Base-by-base conservation (phyloP, 2,888 invertebrate species). In the Esperia sulphurella region DNA sequence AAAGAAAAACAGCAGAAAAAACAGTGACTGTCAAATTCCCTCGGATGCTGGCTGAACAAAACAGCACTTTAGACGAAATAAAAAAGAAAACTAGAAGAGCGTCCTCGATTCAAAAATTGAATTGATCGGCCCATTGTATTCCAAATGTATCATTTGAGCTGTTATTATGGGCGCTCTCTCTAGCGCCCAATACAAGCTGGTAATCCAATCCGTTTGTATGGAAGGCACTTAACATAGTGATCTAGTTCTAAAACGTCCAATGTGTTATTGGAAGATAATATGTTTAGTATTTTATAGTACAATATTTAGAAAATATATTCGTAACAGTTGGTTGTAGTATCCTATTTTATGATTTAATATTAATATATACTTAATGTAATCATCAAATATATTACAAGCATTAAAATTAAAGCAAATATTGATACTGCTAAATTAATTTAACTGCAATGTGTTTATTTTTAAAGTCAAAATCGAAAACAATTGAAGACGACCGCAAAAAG, bases 101-200 rank as follows among this genome's bases (percentile, higher is more conserved):
- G 86, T 86, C 86, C 87, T 88, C 88, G 86, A 88, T 88, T 89
- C 89, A 87, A 87, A 88, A 88, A 88, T 89, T 87, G 88, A 88
- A 89, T 89, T 88, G 89, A 89, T 89, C 89, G 88, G 78, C 79
- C 89, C 87, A 89, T 89, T 89, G 89, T 89, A 87, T 89, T 88
- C 87, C 78, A 85, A 89, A 89, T 88, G 89, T 89, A 89, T 89
- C 89, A 89, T 89, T 89, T 88, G 89, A 88, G 80, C 87, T 84
- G 88, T 88, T 89, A 89, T 89, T 89, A 88, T 87, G 78, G 79
- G 73, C 78, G 79, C 83, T 83, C 84, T 83, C 84, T 86, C 84
- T 86, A 81, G 74, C 75, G 78, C 79, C 82, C 79, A 77, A 84
- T 83, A 78, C 82, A 77, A 79, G 70, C 79, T 79, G 76, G 89